These are phyloP conservation scores for Eugnorisma glareosa DNA, from an alignment of 2,888 invertebrate species.

Conservation along the genomic window DNA sequence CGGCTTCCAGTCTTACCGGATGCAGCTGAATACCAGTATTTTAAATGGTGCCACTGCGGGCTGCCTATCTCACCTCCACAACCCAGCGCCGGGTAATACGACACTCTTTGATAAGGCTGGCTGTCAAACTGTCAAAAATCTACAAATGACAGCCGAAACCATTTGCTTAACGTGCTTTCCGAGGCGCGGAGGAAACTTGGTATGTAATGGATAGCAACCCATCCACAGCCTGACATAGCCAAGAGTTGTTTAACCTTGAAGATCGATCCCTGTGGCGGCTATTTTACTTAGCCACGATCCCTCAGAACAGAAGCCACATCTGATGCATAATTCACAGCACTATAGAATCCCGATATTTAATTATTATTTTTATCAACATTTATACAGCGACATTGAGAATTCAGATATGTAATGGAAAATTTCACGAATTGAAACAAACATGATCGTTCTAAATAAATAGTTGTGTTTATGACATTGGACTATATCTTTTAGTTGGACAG, in stretches of 20 bases:
- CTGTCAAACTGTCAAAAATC: not conserved
- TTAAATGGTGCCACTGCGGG: not conserved
- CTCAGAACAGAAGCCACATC: not conserved
- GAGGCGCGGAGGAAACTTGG: not conserved
- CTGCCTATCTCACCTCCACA: not conserved
- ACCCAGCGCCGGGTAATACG: not conserved
- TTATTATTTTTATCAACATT: constrained; percentile 35
- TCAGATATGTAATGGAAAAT: constrained; percentile 37
- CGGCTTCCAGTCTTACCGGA: not conserved
- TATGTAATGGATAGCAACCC: not conserved
- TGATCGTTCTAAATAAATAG: not conserved
- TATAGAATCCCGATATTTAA: not conserved
- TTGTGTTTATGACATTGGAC: constrained; percentile 3
- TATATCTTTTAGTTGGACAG: not conserved
- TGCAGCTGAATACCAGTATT: not conserved
- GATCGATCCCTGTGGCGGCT: not conserved
- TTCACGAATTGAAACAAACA: constrained; percentile 27
- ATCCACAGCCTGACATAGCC: not conserved
- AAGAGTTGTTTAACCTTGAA: not conserved
- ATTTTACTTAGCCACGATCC: not conserved
- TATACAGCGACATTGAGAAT: constrained; percentile 38
- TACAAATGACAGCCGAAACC: not conserved
- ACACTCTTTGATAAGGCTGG: not conserved
- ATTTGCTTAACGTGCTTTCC: not conserved
- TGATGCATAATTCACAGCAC: not conserved